These are phyloP conservation scores for Acridotheres tristis DNA, from an alignment of 2,797 vertebrate genomes.

Conservation along the genomic window DNA sequence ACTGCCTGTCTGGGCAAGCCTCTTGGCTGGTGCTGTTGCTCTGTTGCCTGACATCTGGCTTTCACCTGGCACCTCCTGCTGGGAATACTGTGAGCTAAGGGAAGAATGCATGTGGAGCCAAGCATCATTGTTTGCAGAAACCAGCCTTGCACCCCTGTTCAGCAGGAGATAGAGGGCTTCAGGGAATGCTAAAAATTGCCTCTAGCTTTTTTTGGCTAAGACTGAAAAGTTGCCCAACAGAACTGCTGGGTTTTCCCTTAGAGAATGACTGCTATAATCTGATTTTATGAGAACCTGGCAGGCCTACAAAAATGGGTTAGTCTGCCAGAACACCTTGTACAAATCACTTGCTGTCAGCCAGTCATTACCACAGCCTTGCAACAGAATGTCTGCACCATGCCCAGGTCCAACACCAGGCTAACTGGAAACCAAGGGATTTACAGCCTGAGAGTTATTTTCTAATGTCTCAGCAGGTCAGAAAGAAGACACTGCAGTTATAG, in stretches of 20 bases:
- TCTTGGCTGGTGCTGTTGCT: not conserved
- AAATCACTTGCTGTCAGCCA: not conserved
- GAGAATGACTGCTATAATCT: not conserved
- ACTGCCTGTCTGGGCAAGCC: not conserved
- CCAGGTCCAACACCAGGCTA: not conserved
- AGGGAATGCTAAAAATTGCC: not conserved
- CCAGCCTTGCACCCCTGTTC: not conserved
- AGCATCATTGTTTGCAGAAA: not conserved
- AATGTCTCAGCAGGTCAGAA: not conserved
- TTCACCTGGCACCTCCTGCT: not conserved
- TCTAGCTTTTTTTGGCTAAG: not conserved
- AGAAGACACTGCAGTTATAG: not conserved
- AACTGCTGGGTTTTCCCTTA: not conserved
- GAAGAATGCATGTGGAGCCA: not conserved
- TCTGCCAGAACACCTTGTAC: not conserved
- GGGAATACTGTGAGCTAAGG: not conserved
- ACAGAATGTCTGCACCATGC: not conserved
- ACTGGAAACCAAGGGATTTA: not conserved
- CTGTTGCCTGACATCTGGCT: not conserved
- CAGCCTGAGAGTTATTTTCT: not conserved
- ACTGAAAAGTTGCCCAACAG: not conserved
- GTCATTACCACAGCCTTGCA: not conserved
- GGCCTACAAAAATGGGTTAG: not conserved
- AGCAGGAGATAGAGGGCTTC: not conserved
- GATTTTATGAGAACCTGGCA: not conserved